phyloP scores from a whole-genome alignment of 2,797 vertebrate genomes.

The Psittacula echo region DNA sequence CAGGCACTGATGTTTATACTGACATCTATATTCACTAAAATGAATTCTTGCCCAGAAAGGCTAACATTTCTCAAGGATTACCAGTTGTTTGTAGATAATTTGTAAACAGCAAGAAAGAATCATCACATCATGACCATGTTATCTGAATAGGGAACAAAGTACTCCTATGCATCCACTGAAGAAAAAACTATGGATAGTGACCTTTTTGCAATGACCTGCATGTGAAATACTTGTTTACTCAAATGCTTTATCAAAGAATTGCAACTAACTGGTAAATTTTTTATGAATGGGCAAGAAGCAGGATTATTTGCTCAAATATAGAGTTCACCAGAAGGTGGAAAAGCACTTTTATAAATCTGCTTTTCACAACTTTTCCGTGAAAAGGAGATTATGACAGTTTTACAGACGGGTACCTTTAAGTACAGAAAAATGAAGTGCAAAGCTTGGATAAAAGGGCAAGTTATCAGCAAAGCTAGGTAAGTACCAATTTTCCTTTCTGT shows the following conservation, averaged over 20 bases:
- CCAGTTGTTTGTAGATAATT: neutral
- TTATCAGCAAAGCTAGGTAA: neutral
- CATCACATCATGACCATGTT: neutral
- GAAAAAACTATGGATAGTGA: neutral
- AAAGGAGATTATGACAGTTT: constrained; percentile 5
- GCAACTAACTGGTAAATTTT: neutral
- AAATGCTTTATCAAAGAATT: neutral
- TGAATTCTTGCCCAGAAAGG: neutral
- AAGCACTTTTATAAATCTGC: neutral
- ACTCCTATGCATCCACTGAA: neutral
- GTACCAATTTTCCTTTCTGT: neutral
- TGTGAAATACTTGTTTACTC: neutral
- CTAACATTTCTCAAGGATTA: neutral
- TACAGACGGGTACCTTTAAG: neutral
- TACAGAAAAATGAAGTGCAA: neutral
- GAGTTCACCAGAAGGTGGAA: neutral
- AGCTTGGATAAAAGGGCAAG: neutral
- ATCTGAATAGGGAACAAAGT: neutral
- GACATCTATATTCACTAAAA: neutral
- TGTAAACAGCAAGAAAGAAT: neutral
- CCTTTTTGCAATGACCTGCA: neutral
- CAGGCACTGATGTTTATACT: neutral
- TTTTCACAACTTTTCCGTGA: neutral
- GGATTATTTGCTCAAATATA: neutral
- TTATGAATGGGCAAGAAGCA: neutral